These are phyloP conservation scores for Xylota sylvarum DNA, from an alignment of 2,888 invertebrate genomes.

Conservation along the genomic window DNA sequence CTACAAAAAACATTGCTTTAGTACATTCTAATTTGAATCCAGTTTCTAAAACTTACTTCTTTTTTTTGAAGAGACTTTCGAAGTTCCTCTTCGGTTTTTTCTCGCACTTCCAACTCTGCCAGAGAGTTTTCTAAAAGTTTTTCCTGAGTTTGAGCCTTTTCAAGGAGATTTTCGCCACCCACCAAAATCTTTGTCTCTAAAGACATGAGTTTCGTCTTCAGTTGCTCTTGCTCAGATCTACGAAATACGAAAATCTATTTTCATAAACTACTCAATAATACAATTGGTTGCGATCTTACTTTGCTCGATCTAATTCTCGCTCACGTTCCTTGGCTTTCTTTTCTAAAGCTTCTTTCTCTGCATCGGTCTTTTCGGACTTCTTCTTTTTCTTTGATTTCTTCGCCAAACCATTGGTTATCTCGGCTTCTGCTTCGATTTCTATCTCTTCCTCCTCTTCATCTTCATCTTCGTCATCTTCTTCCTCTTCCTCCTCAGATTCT, in stretches of 20 bases:
- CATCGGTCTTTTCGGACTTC: slow-evolving; percentile 85
- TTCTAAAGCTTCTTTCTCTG: slow-evolving; percentile 89
- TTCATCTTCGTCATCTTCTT: slow-evolving; percentile 82
- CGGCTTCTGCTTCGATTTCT: slow-evolving; percentile 85
- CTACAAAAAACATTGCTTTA: slow-evolving; percentile 81
- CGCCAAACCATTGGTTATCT: slow-evolving; percentile 86
- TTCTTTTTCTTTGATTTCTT: slow-evolving; percentile 86
- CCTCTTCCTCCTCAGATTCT: slow-evolving; percentile 81
- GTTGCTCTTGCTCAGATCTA: slow-evolving; percentile 90
- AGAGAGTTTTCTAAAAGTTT: slow-evolving; percentile 94
- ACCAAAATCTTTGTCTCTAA: slow-evolving; percentile 98
- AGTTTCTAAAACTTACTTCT: slow-evolving; percentile 87
- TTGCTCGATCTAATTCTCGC: slow-evolving; percentile 91
- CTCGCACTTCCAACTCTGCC: slow-evolving; percentile 91
- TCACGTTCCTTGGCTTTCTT: slow-evolving; percentile 89
- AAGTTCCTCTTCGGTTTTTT: slow-evolving; percentile 92
- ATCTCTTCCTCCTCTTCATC: slow-evolving; percentile 86
- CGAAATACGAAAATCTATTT: slow-evolving; percentile 25
- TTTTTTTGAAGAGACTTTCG: slow-evolving; percentile 94
- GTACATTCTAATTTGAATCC: background rate
- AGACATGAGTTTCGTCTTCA: slow-evolving; percentile 93
- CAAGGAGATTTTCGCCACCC: slow-evolving; percentile 98
- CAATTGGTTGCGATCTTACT: slow-evolving; percentile 85
- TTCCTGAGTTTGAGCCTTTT: slow-evolving; percentile 98
- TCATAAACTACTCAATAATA: background rate